A percentile compares a stretch with the other conserved stretches of the same genome.
phyloP scores from a whole-genome alignment of 2,888 invertebrate genomes.

The Tillus elongatus region DNA sequence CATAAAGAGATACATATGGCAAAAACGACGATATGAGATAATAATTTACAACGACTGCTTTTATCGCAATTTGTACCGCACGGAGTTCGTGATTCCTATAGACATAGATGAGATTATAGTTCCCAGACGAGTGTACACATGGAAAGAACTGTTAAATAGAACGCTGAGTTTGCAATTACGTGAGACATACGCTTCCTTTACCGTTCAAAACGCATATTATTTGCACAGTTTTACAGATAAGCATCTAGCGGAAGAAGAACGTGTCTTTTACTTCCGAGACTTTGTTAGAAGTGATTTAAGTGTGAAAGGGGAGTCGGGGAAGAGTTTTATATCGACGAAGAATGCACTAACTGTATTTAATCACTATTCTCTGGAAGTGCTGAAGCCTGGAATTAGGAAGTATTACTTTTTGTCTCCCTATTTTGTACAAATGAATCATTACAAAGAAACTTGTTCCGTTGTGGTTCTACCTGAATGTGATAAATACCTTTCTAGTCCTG shows the following conservation, averaged over 20 bases:
- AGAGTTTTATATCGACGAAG: conserved; percentile 60
- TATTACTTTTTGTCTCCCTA: conserved; percentile 50
- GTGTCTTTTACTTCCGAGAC: conserved; percentile 26
- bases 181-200: conserved; percentile 47
- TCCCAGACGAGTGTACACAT: conserved; percentile 51
- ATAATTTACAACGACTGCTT: conserved; percentile 71
- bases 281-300: conserved; percentile 40
- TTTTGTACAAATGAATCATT: conserved; percentile 59
- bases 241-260: conserved; percentile 10
- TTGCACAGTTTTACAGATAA: conserved; percentile 19
- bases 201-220: conserved; percentile 56
- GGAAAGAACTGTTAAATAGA: conserved; percentile 50
- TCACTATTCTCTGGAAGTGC: conserved; percentile 58
- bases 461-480: conserved; percentile 35
- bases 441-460: conserved; percentile 44
- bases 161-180: conserved; percentile 23
- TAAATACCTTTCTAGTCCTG: conserved; percentile 31
- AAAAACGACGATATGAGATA: conserved; percentile 62
- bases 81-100: conserved; percentile 57
- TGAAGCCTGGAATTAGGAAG: conserved; percentile 46
- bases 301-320: conserved; percentile 56
- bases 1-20: conserved; percentile 44
- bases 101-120: conserved; percentile 68
- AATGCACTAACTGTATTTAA: conserved; percentile 64
- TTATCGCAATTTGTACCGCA: conserved; percentile 57